Evolutionary conservation across 2,797 vertebrate species (phyloP).

Genomic region (Odontamblyopus rebecca): DNA sequence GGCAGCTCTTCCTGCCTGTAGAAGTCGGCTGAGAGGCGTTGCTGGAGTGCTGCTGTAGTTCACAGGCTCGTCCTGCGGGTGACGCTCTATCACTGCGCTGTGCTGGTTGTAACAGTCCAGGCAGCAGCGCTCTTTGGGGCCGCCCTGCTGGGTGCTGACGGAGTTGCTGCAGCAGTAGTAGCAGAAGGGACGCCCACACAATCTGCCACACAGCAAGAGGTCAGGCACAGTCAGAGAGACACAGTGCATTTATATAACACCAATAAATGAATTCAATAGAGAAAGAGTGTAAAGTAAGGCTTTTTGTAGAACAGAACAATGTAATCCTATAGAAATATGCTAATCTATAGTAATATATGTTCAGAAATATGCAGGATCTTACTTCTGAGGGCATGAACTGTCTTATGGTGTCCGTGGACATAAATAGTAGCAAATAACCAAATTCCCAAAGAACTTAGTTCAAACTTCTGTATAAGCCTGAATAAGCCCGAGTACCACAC

Average conservation of each 20-base stretch:
- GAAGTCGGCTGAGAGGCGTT: conserved; percentile 58
- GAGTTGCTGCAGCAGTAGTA: conserved; percentile 93
- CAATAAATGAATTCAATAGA: not conserved
- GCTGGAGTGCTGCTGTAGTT: conserved; percentile 66
- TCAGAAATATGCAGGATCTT: not conserved
- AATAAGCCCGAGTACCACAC: too few species aligned
- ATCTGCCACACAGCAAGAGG: conserved; percentile 69
- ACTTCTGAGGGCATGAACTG: not conserved
- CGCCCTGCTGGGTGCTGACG: conserved; percentile 78
- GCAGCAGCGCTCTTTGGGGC: conserved; percentile 89
- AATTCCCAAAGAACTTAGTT: too few species aligned
- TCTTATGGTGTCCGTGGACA: too few species aligned
- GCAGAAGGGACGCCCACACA: conserved; percentile 91
- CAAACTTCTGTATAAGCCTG: too few species aligned
- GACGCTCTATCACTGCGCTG: conserved; percentile 71
- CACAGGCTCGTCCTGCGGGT: conserved; percentile 74
- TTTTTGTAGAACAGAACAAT: not conserved
- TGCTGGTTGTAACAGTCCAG: conserved; percentile 84
- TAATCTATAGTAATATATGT: not conserved
- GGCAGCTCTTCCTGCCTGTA: conserved; percentile 71
- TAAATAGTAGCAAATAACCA: too few species aligned
- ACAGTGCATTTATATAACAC: not conserved
- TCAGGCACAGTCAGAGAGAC: conserved; percentile 9
- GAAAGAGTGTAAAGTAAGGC: not conserved
- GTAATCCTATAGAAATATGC: not conserved